Base-by-base conservation (phyloP, 2,797 vertebrate species). In the Echiichthys vipera region DNA sequence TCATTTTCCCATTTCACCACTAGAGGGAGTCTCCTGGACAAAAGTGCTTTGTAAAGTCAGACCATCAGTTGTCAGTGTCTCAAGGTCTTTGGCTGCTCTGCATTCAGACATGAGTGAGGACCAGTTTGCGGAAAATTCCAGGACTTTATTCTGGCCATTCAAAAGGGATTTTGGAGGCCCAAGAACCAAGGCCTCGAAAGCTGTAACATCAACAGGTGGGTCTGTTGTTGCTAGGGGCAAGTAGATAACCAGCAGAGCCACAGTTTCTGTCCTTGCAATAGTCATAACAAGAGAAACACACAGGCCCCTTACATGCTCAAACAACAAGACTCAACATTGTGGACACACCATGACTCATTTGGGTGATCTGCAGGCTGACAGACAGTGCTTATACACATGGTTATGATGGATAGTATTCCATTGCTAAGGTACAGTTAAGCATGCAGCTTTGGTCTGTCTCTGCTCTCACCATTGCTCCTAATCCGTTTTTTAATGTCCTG, bases 111-210 rank as follows among this genome's bases (percentile, higher is more conserved):
- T 81, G 56, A 89, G 49, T 43, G 40, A 82, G 43, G 61, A 87
- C 29, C 70, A 27, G 65, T 67, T 75, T 66, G 30, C 84, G 85
- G 84, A 90, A 88, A 67, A 84, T 88, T 88, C 83, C 74, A 72
- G 24, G 20, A 62, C 81, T 84, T 88, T 83, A 61, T 74, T 84
- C 29, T 78, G 71, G n/a, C n/a, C n/a, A n/a, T 63, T 51, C 72
- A 81, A 84, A 86, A 84, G 37, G 62, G 81, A 81, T 87, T 91
- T 80, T 68, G 51, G 55, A 70, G 45, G 67, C 53, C 67, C 62
- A 66, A 62, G 39, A 78, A 76, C 47, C 49, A 40, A 81, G 71
- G 36, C 61, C 59, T 71, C 39, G 37, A 65, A 64, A 65, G 68
- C 64, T 64, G 1, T 77, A 57, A 64, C 49, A 51, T 69, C 30